These are phyloP conservation scores for Vireo griseus DNA, from an alignment of 2,797 vertebrate genomes.

Conservation along the genomic window DNA sequence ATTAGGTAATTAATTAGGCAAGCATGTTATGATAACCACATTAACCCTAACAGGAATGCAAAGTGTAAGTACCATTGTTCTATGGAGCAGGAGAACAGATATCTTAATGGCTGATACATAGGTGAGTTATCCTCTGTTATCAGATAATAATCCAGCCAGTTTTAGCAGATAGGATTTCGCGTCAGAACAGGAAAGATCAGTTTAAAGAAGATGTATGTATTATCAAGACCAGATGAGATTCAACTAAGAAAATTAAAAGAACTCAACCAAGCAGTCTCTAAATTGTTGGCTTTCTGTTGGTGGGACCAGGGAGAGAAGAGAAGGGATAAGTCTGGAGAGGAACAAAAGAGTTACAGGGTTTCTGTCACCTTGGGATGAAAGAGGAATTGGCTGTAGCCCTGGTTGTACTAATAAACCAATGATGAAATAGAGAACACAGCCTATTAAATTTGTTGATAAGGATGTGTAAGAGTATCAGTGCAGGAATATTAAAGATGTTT, in stretches of 20 bases:
- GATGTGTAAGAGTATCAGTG: neutral
- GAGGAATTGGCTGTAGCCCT: neutral
- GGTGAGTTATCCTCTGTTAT: neutral
- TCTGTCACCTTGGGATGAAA: neutral
- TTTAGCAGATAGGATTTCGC: neutral
- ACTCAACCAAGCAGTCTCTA: neutral
- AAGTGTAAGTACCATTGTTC: neutral
- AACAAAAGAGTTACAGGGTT: neutral
- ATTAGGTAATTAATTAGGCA: neutral
- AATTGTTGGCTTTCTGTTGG: neutral
- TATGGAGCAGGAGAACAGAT: neutral
- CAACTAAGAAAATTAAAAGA: neutral
- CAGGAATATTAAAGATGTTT: neutral
- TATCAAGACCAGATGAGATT: neutral
- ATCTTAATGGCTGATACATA: neutral
- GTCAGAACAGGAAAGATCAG: neutral
- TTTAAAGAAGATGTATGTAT: neutral
- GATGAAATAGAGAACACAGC: neutral
- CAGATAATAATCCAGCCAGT: neutral
- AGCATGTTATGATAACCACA: neutral
- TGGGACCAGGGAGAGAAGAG: neutral
- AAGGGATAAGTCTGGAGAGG: neutral
- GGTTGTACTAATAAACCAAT: neutral
- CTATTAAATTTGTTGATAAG: neutral
- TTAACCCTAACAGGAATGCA: neutral